Evolutionary conservation across 2,888 invertebrate species (phyloP), one percentile per base, ranked within the genome.

Genomic region (Cordilura impudica): DNA sequence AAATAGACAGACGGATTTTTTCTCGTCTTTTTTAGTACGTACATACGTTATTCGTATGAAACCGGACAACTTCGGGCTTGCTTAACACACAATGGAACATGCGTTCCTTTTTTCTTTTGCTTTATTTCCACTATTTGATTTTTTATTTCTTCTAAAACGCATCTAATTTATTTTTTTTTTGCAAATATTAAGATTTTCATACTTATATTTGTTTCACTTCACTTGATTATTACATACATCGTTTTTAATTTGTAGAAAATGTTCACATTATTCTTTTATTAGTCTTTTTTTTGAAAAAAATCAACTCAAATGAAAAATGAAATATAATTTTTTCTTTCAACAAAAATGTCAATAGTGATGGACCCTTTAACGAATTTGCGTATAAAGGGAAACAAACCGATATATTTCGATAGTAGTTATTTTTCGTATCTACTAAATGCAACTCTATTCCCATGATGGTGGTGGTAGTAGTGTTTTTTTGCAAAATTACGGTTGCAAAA

Each of bases 41-140:
- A 71, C 66, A 74, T 79, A 78, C 70, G 74, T 66, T 65, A 74
- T 66, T 79, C 79, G 79, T 79, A 79, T 79, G 79, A 79, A 79
- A 79, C 79, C 79, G 75, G 79, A 79, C 79, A 79, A 79, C 75
- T 79, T 79, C 74, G 79, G 73, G 75, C 71, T 75, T 66, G 70
- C 78, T 79, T 79, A 61, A 79, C 73, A 77, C 77, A 78, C 78
- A 78, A 73, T 73, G 73, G 66, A 78, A 78, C 79, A 79, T 79
- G 79, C 79, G 79, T 79, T 79, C 79, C 79, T 75, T 79, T 58
- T 72, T 72, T 72, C 54, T 72, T 66, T 66, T 60, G 65, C 70
- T 71, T 78, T 78, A 74, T 66, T 69, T 61, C 61, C 78, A 78
- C 73, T 73, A 39, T n/a, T 23, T n/a, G 23, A 4, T 56, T 58